phyloP scores from a whole-genome alignment of 1,140 invertebrate species.

The Spodoptera litura region DNA sequence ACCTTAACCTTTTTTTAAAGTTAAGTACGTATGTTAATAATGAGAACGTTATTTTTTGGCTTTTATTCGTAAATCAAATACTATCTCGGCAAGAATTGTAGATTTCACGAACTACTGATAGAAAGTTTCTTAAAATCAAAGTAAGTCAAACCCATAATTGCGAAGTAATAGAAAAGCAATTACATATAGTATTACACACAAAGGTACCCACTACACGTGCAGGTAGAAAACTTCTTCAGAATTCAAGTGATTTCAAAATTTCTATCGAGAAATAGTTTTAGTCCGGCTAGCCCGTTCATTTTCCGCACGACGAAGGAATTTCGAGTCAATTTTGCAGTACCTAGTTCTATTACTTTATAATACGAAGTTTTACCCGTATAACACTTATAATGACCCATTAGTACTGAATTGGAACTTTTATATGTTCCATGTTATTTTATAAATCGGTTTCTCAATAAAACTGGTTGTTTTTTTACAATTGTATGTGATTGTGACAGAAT shows the following conservation, averaged over 20 bases:
- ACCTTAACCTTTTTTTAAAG: too few relatives aligned
- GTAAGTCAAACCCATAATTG: too few relatives aligned
- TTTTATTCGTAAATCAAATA: too few relatives aligned
- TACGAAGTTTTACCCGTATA: conserved; percentile 29
- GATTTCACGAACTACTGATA: too few relatives aligned
- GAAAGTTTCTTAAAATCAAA: too few relatives aligned
- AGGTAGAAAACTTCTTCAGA: background rate
- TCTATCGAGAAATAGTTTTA: conserved; percentile 42
- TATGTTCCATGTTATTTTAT: background rate
- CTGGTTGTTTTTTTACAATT: background rate
- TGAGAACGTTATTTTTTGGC: too few relatives aligned
- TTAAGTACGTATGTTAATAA: too few relatives aligned
- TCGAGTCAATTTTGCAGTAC: conserved; percentile 38
- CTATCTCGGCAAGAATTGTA: too few relatives aligned
- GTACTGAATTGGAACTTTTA: background rate
- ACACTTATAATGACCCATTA: conserved; percentile 28
- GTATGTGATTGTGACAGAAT: background rate
- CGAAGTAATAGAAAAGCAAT: too few relatives aligned
- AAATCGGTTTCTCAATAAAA: too few relatives aligned
- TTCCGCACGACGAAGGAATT: conserved; percentile 28
- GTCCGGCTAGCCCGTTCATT: conserved; percentile 29
- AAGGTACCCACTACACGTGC: background rate
- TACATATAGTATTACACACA: background rate
- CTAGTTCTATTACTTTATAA: conserved; percentile 34
- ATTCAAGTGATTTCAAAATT: conserved; percentile 27